These are phyloP conservation scores for Poecilus cupreus DNA, from an alignment of 2,888 invertebrate species.

Conservation along the genomic window DNA sequence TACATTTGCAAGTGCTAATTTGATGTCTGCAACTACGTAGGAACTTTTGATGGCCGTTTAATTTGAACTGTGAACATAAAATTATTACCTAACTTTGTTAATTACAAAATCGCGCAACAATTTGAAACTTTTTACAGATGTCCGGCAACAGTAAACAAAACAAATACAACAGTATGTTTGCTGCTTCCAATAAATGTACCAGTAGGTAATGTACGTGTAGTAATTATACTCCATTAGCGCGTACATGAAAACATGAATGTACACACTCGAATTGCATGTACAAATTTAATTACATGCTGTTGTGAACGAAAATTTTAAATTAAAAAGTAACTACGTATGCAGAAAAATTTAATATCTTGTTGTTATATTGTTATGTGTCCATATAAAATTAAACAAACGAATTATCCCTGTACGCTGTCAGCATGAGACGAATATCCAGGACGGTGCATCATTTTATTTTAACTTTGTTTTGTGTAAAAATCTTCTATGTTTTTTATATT, in stretches of 20 bases:
- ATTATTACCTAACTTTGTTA: neutral
- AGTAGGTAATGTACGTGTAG: neutral
- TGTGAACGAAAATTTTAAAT: neutral
- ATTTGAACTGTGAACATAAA: neutral
- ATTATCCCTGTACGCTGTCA: too few relatives aligned
- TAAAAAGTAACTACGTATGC: too few relatives aligned
- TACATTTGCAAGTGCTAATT: neutral
- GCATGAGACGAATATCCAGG: too few relatives aligned
- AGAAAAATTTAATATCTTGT: too few relatives aligned
- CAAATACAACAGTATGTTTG: neutral
- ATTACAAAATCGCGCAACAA: neutral
- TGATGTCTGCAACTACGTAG: neutral
- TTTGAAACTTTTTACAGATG: neutral
- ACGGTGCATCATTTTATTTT: too few relatives aligned
- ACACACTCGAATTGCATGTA: too few relatives aligned
- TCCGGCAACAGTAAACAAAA: neutral
- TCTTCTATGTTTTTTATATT: too few relatives aligned
- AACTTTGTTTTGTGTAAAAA: too few relatives aligned
- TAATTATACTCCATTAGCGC: neutral
- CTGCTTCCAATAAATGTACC: too few relatives aligned
- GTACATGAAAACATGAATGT: too few relatives aligned
- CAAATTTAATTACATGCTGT: neutral
- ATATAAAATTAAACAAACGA: too few relatives aligned
- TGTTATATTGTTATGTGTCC: too few relatives aligned
- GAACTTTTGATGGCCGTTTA: neutral